These are phyloP conservation scores for Morelia viridis DNA, from an alignment of 2,797 vertebrate genomes.

Conservation along the genomic window DNA sequence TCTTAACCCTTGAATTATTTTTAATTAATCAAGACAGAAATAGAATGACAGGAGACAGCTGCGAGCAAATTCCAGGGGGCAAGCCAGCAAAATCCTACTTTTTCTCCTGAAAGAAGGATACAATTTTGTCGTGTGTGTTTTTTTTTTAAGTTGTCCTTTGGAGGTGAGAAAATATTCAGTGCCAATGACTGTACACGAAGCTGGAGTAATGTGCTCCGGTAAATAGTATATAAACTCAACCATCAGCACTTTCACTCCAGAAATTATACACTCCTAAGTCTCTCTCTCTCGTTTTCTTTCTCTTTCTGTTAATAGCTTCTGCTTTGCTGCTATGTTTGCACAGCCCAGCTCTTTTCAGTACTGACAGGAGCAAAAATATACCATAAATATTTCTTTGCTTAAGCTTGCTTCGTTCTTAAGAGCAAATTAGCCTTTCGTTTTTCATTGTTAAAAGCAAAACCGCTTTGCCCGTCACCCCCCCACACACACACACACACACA, in stretches of 20 bases:
- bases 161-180: neutral
- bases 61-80: neutral
- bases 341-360: neutral
- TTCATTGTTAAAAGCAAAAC: neutral
- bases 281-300: neutral
- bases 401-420: neutral
- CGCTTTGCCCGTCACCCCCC: neutral
- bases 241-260: neutral
- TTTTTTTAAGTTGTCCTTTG: neutral
- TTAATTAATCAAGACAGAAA: conserved; percentile 27
- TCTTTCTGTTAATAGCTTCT: neutral
- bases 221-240: neutral
- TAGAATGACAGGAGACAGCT: neutral
- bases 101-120: neutral
- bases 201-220: neutral
- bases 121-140: neutral
- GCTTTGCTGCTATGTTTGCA: neutral
- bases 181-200: neutral
- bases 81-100: neutral
- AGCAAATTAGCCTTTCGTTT: neutral
- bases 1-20: conserved; percentile 21
- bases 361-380: neutral
- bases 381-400: neutral
- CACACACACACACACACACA: no score
- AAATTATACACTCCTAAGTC: neutral